Evolutionary conservation across 2,113 vertebrate genomes (phyloP).

Genomic region (Peucedramus taeniatus): DNA sequence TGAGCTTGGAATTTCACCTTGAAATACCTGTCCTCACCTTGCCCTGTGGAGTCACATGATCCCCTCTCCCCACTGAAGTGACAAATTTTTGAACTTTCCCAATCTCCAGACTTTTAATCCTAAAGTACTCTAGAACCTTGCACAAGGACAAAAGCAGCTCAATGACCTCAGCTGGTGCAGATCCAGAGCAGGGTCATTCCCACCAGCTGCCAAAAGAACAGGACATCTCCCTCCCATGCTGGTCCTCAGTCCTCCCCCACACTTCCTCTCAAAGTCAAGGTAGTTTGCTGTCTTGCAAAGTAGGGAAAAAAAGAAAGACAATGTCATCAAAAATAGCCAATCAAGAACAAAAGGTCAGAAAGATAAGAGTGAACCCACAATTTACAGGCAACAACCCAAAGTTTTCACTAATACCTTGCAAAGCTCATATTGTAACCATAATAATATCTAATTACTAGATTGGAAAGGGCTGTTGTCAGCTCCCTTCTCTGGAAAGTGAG

Average conservation of each 20-base stretch:
- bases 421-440: not conserved
- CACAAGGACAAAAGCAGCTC: not conserved
- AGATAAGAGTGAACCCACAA: not conserved
- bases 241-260: not conserved
- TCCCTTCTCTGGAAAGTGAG: not conserved
- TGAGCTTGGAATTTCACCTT: constrained; percentile 16
- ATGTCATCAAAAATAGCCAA: not conserved
- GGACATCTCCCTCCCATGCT: not conserved
- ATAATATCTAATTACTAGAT: not conserved
- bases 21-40: not conserved
- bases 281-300: not conserved
- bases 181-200: not conserved
- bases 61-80: not conserved
- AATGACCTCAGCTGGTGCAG: not conserved
- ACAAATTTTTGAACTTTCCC: not conserved
- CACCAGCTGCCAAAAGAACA: not conserved
- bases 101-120: not conserved
- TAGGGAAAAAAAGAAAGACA: rapidly evolving
- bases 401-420: not conserved
- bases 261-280: not conserved
- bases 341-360: not conserved
- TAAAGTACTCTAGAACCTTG: not conserved
- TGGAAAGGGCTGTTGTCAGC: not conserved
- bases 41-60: not conserved
- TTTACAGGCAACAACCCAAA: not conserved